Evolutionary conservation across 2,113 vertebrate species (phyloP), one percentile per base, ranked within the genome.

Genomic region (Alligator sinensis): DNA sequence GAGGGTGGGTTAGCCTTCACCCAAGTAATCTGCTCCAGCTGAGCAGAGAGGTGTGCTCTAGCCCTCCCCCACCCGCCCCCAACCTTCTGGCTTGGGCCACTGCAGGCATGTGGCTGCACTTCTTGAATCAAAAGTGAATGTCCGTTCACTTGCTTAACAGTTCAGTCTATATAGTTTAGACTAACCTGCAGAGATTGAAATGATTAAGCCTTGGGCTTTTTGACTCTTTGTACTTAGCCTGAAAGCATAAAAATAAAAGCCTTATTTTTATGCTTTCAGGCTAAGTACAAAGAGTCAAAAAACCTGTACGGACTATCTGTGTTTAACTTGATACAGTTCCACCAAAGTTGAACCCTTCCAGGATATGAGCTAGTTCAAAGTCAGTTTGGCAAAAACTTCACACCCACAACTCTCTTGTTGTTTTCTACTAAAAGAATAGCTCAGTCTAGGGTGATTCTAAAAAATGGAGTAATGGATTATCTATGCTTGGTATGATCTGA

Each of bases 341-440:
- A 62, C 28, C 62, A 30, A 89, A 63, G 7, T 72, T 66, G 89
- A 91, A 11, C 6, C 3, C 91, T 95, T 78, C 30, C 57, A 83
- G 59, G 58, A 14, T 84, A 19, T 60, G 25, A 5, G 22, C 77
- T 90, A 86, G 84, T 11, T 84, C 79, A 22, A 88, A 93, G 80
- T 16, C 47, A 47, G 47, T 47, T 47, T 19, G 5, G 24, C 80
- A 87, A 54, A 62, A 27, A 77, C 47, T 76, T 86, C 5, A 4
- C 28, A 78, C 3, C 34, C 81, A 62, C 9, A 88, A 76, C 54
- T 75, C 54, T 7, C 72, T 75, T 76, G 14, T 57, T 55, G 25
- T 4, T 8, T 9, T 2, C 2, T 1, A 4, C 11, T 15, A 68
- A 70, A 47, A 19, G 0, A 11, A 0, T 6, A 34, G 13, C 1